Percentiles rank a stretch among this genome's conserved stretches.
Conservation (phyloP, 2,888 invertebrate species). For the Cyaniris semiargus region DNA sequence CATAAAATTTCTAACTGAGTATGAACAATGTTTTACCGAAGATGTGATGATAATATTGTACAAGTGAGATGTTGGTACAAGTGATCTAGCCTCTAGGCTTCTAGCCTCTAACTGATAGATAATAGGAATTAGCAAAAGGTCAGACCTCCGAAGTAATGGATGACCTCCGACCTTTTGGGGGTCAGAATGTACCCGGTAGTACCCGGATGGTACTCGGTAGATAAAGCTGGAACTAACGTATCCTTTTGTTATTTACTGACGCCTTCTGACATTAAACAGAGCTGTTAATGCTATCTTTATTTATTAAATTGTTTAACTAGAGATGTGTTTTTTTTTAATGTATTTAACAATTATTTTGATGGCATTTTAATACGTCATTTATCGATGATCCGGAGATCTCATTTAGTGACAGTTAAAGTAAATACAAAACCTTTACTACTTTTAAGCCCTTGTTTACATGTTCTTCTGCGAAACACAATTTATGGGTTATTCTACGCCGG, state of each 20-base stretch:
- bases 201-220: not conserved
- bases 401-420: too few relatives aligned
- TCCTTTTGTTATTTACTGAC: not conserved
- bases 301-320: not conserved
- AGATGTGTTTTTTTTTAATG: not conserved
- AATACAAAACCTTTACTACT: too few relatives aligned
- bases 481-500: too few relatives aligned
- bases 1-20: too few relatives aligned
- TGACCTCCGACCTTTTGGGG: not conserved
- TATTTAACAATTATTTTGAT: too few relatives aligned
- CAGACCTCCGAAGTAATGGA: not conserved
- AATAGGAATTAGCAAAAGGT: not conserved
- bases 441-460: too few relatives aligned
- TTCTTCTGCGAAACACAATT: too few relatives aligned
- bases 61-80: not conserved
- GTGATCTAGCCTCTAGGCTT: not conserved
- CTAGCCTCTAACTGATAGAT: not conserved
- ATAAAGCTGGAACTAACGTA: not conserved
- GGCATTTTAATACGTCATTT: too few relatives aligned
- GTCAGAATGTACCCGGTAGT: not conserved
- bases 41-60: too few relatives aligned
- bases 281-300: not conserved
- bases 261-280: not conserved
- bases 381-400: too few relatives aligned
- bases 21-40: too few relatives aligned